Evolutionary conservation across 2,797 vertebrate genomes (phyloP).

Genomic region (Trachurus trachurus): DNA sequence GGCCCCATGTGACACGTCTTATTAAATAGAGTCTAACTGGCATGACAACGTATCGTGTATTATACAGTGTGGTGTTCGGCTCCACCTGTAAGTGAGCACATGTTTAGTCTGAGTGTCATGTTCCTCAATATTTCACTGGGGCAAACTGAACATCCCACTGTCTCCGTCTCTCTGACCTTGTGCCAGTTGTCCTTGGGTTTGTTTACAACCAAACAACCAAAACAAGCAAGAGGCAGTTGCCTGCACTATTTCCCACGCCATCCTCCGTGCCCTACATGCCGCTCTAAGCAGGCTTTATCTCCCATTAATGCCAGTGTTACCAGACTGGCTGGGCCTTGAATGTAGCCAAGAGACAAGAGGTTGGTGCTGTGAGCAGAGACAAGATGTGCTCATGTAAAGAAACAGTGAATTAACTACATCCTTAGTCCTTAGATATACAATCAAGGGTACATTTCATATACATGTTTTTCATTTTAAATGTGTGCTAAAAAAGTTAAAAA

Average conservation of each 20-base stretch:
- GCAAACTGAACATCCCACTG: slow-evolving; percentile 20
- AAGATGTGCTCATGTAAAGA: background rate
- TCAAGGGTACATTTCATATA: too few species aligned
- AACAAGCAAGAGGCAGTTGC: slow-evolving; percentile 67
- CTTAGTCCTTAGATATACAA: too few species aligned
- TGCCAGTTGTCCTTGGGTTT: slow-evolving; percentile 55
- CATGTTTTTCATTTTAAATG: background rate
- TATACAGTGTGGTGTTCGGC: background rate
- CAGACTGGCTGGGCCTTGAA: slow-evolving; percentile 10
- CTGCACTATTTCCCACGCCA: slow-evolving; percentile 61
- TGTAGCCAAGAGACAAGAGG: background rate
- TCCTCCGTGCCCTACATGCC: slow-evolving; percentile 34
- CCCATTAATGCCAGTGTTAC: slow-evolving; percentile 34
- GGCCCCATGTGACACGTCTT: slow-evolving; percentile 35
- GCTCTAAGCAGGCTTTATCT: slow-evolving; percentile 44
- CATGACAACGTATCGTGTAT: slow-evolving; percentile 29
- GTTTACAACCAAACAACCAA: slow-evolving; percentile 58
- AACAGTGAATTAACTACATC: background rate
- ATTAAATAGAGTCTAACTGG: slow-evolving; percentile 48
- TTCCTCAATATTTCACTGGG: background rate
- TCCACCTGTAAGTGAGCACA: background rate
- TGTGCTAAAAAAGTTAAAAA: background rate
- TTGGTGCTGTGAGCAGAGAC: background rate
- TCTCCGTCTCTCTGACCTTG: slow-evolving; percentile 47
- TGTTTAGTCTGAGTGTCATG: background rate